Evolutionary conservation across 2,797 vertebrate genomes (phyloP).

Genomic region (Channa striata): DNA sequence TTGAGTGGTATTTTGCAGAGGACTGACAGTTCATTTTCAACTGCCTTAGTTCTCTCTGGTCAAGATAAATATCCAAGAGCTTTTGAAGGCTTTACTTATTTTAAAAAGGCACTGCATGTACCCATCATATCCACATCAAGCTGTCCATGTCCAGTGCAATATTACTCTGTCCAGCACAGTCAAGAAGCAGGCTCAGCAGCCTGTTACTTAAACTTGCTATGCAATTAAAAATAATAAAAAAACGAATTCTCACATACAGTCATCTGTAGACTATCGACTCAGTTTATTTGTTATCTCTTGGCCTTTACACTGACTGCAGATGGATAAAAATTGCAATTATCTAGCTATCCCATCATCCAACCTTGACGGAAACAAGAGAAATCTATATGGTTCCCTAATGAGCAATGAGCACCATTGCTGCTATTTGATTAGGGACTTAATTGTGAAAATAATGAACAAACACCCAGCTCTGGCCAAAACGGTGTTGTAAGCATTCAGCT

Average conservation of each 20-base stretch:
- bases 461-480: slow-evolving; percentile 65
- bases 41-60: slow-evolving; percentile 7
- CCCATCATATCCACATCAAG: slow-evolving; percentile 1
- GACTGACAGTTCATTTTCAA: slow-evolving; percentile 36
- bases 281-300: slow-evolving; percentile 47
- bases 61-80: slow-evolving; percentile 24
- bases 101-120: not conserved
- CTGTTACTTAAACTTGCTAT: slow-evolving; percentile 34
- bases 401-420: slow-evolving; percentile 60
- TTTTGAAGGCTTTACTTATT: slow-evolving; percentile 15
- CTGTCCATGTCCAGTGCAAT: not conserved
- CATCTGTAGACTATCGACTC: slow-evolving; percentile 43
- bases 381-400: slow-evolving; percentile 74
- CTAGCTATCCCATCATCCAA: slow-evolving; percentile 56
- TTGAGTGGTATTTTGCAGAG: slow-evolving; percentile 13
- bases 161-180: not conserved
- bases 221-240: slow-evolving; percentile 54
- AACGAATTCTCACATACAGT: slow-evolving; percentile 30
- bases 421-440: slow-evolving; percentile 79
- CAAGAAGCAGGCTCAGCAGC: slow-evolving; percentile 19
- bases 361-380: slow-evolving; percentile 56
- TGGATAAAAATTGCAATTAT: slow-evolving; percentile 63
- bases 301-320: slow-evolving; percentile 19
- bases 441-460: slow-evolving; percentile 83
- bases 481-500: slow-evolving; percentile 69